Base-by-base conservation (phyloP, 92 coral and sea anemone species). In the Palythoa grandiflora region DNA sequence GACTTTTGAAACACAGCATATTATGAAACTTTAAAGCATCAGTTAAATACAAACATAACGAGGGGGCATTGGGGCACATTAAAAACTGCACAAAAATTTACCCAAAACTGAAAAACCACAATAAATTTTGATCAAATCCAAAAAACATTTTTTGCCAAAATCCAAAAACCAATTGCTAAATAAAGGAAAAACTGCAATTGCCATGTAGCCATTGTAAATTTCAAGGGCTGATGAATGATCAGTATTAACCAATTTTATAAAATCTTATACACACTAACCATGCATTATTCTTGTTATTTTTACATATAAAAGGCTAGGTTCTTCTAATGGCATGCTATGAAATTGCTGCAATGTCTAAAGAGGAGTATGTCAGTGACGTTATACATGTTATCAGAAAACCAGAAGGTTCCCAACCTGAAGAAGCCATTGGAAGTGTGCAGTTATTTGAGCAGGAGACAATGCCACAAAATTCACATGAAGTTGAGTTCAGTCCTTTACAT, bases 281-380 rank as follows among this genome's bases (percentile, higher is more conserved):
- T 28, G 28, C 28, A 28, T 28, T 28, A 15, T 14, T 59, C 13
- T 59, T 59, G 19, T 59, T 59, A 13, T 59, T 15, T 59, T 59
- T 59, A 59, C 20, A 59, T 59, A n/a, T 66, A 2, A 66, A 8
- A 66, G 72, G 72, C n/a, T 71, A 10, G n/a, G 8, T 6, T 19
- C 76, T 74, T 76, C 65, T 80, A 54, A 80, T 61, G 73, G 57
- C 54, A 38, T 80, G 73, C 17, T n/a, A n/a, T 60, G 68, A 40
- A 80, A n/a, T 60, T 39, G 40, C 68, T 11, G 12, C 73, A 68
- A 80, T 80, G 85, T 44, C 85, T 36, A 80, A 80, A 80, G 85
- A 63, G 1, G 85, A 63, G 19, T 63, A 51, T 38, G 2, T 73
- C n/a, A 60, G 19, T 37, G 85, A 80, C 10, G 85, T 61, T 47